These are phyloP conservation scores for Ophion ventricosus DNA, from an alignment of 2,888 invertebrate species.

Conservation along the genomic window DNA sequence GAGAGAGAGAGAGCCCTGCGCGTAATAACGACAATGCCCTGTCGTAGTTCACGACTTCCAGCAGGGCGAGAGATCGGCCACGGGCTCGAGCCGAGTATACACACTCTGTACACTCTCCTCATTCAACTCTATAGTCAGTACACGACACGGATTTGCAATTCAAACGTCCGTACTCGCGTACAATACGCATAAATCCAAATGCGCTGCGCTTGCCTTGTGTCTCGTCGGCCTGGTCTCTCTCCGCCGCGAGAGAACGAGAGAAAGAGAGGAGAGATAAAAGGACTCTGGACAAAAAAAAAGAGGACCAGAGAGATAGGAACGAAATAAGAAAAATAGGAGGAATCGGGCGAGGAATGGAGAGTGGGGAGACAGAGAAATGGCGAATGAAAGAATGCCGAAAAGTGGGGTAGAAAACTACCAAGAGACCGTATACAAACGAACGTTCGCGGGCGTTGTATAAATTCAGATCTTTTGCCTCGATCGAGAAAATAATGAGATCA, in stretches of 20 bases:
- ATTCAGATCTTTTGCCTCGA: constrained; percentile 73
- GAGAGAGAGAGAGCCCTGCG: constrained; percentile 59
- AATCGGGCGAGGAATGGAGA: not conserved
- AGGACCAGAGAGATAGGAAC: not conserved
- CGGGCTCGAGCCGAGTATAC: constrained; percentile 62
- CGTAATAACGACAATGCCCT: constrained; percentile 67
- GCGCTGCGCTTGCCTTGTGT: constrained; percentile 40
- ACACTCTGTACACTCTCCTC: constrained; percentile 63
- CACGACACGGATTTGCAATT: constrained; percentile 79
- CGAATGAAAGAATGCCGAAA: constrained; percentile 60
- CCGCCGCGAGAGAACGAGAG: constrained; percentile 8
- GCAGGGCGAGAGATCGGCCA: constrained; percentile 66
- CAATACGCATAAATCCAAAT: constrained; percentile 77
- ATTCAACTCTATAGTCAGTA: constrained; percentile 68
- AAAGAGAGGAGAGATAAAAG: constrained; percentile 31
- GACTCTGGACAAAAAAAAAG: constrained; percentile 2
- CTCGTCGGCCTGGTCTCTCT: constrained; percentile 64
- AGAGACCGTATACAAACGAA: constrained; percentile 62
- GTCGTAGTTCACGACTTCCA: constrained; percentile 65
- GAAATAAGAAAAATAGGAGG: not conserved
- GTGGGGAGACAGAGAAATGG: constrained; percentile 23
- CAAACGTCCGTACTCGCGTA: constrained; percentile 75
- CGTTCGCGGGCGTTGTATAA: constrained; percentile 66
- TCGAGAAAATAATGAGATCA: constrained; percentile 78
- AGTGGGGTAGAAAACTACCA: constrained; percentile 51